Base-by-base conservation (phyloP, 2,888 invertebrate species). In the Ormyrus rosae region DNA sequence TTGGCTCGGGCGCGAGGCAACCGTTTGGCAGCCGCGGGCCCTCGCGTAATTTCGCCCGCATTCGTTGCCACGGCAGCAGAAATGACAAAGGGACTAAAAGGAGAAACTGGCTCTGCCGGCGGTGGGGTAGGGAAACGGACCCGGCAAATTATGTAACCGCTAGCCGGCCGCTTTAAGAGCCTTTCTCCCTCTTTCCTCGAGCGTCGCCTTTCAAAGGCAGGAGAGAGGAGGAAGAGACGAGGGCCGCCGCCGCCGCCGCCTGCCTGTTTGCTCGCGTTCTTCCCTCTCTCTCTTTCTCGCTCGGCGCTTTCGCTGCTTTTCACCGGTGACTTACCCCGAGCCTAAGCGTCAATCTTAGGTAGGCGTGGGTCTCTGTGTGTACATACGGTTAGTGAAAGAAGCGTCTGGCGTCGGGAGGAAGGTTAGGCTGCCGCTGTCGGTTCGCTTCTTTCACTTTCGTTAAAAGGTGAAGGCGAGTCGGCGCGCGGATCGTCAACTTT, bases 241-340 rank as follows among this genome's bases (percentile, higher is more conserved):
- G 51, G 4, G 51, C 13, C 13, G 10, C 19, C 2, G 19, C 19
- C 2, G 19, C 19, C 19, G 19, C 53, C 53, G 13, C 51, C 55
- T 11, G 34, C 45, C 68, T 19, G 34, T 55, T 68, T 55, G 55
- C 68, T 19, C 55, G 45, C 45, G 34, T 55, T 45, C 34, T 46
- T 34, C 34, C 3, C 13, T 55, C 55, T 19, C 6, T n/a, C 53
- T 61, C 61, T 34, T 4, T 34, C 34, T 4, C 34, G 34, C 34
- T 34, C 34, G 34, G 34, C 34, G 34, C 34, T 61, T 71, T 61
- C 51, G 61, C 19, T 71, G 71, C 71, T 61, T 53, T 71, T 71
- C 56, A 69, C 34, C 46, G n/a, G 48, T 34, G 34, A 34, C 34
- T 34, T 34, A n/a, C 56, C 46, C 69, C 7, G n/a, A 50, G 46